Conservation (phyloP, 2,797 vertebrate species). For the Megalops cyprinoides region DNA sequence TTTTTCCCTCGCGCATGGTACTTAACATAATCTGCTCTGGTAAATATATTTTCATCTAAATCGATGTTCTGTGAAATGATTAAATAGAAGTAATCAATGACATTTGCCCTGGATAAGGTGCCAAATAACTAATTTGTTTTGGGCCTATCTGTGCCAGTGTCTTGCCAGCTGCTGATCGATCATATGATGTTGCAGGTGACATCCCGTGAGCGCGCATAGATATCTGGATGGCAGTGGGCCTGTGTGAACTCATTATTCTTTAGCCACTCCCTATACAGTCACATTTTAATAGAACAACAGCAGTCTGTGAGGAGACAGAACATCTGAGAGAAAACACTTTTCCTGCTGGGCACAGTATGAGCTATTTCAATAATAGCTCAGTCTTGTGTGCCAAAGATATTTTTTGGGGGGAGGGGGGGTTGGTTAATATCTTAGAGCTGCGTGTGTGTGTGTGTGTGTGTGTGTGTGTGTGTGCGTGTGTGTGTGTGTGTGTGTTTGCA, state of each 20-base stretch:
- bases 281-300: not conserved
- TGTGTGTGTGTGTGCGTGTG: not conserved
- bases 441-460: not conserved
- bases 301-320: not conserved
- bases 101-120: not conserved
- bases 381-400: not conserved
- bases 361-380: not conserved
- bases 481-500: not conserved
- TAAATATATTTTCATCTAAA: no score
- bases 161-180: not conserved
- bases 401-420: not conserved
- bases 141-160: not conserved
- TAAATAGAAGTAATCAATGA: not conserved
- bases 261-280: constrained; percentile 1
- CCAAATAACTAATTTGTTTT: not conserved
- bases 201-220: not conserved
- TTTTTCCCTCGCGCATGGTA: no score
- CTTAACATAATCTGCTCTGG: no score
- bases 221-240: not conserved
- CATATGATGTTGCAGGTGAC: not conserved
- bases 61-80: no score
- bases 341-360: constrained; percentile 1
- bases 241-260: constrained; percentile 14
- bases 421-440: not conserved
- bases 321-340: not conserved